Evolutionary conservation across 2,888 invertebrate genomes (phyloP).

Genomic region (Amaurobius ferox): DNA sequence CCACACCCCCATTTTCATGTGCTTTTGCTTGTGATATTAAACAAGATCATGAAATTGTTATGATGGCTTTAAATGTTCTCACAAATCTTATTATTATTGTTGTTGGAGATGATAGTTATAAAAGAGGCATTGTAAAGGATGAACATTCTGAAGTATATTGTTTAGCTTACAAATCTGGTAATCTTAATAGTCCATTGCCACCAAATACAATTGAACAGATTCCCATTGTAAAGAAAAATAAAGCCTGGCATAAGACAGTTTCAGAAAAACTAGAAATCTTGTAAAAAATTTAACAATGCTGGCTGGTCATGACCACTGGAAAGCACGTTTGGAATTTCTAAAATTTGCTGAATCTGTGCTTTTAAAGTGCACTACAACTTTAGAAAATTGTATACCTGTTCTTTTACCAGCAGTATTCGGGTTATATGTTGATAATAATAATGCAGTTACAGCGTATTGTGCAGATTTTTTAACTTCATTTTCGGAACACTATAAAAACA

Average conservation of each 20-base stretch:
- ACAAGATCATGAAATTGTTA: no score
- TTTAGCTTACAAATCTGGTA: not conserved
- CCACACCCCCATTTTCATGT: no score
- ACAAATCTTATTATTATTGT: no score
- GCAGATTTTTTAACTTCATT: slow-evolving; percentile 16
- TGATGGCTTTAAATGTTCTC: no score
- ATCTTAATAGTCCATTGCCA: not conserved
- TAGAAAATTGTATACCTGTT: slow-evolving; percentile 31
- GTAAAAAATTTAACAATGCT: slow-evolving; percentile 19
- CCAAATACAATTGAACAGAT: not conserved
- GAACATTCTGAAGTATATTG: not conserved
- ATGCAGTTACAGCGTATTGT: not conserved
- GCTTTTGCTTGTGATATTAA: no score
- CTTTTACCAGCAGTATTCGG: slow-evolving; percentile 42
- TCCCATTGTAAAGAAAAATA: slow-evolving; percentile 18
- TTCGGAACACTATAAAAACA: not conserved
- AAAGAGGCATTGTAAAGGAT: no score
- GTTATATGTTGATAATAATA: slow-evolving; percentile 47
- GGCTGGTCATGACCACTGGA: slow-evolving; percentile 56
- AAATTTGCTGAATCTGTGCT: slow-evolving; percentile 29
- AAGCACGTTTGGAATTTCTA: slow-evolving; percentile 41
- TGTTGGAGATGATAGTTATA: no score
- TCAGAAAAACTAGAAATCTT: slow-evolving; percentile 25
- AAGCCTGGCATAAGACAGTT: slow-evolving; percentile 42
- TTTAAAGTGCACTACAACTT: slow-evolving; percentile 17